phyloP scores from a whole-genome alignment of 2,797 vertebrate species.

The Phataginus tricuspis region DNA sequence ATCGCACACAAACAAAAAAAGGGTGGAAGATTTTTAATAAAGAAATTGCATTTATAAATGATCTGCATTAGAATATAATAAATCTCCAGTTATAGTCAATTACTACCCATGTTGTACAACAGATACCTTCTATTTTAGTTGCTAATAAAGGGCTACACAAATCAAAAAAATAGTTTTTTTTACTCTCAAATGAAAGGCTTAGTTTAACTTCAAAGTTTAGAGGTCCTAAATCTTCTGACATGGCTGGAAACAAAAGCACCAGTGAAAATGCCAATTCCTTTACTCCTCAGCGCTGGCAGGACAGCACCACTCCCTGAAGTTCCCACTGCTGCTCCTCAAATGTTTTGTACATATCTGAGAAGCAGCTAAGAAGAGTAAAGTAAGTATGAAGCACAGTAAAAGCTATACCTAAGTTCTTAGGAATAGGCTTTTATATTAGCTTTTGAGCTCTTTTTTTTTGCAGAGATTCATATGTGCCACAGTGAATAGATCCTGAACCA shows the following conservation, averaged over 20 bases:
- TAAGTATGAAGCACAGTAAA: neutral
- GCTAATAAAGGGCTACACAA: too few species aligned
- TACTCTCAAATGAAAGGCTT: neutral
- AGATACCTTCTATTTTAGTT: too few species aligned
- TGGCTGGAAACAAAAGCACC: neutral
- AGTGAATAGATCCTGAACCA: neutral
- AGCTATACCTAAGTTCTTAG: neutral
- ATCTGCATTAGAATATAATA: too few species aligned
- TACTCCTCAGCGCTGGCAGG: neutral
- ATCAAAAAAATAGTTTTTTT: neutral
- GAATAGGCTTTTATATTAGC: neutral
- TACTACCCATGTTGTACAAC: too few species aligned
- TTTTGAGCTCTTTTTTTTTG: neutral
- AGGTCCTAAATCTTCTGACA: neutral
- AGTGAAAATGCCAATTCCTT: neutral
- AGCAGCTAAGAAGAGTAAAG: neutral
- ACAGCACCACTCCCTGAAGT: fast-evolving
- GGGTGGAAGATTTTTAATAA: too few species aligned
- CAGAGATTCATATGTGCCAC: neutral
- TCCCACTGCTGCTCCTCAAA: neutral
- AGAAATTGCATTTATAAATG: too few species aligned
- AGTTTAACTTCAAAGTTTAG: neutral
- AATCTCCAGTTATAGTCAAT: too few species aligned
- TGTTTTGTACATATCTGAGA: neutral
- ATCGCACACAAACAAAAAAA: too few species aligned